These are phyloP conservation scores for Argynnis bischoffii DNA, from an alignment of 2,888 invertebrate genomes.

Conservation along the genomic window DNA sequence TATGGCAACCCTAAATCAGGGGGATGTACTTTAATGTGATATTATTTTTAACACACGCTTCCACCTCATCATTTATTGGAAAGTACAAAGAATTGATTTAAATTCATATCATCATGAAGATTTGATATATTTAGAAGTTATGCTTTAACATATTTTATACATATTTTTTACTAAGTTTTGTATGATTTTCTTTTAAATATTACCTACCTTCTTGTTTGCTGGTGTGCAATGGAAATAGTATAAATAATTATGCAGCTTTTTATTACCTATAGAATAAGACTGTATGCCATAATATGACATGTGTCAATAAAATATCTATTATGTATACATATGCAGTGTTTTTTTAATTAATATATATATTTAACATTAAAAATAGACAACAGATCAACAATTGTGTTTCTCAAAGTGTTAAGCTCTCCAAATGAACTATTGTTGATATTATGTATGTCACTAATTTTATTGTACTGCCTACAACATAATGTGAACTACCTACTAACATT, in stretches of 20 bases:
- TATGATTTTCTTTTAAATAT: constrained; percentile 26
- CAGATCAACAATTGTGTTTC: too few relatives aligned
- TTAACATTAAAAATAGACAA: too few relatives aligned
- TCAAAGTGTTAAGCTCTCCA: too few relatives aligned
- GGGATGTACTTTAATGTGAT: constrained; percentile 32
- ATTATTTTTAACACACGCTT: constrained; percentile 34
- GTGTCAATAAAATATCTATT: constrained; percentile 39
- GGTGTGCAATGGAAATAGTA: constrained; percentile 35
- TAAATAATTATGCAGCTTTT: constrained; percentile 30
- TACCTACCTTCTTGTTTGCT: constrained; percentile 30
- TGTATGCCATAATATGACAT: constrained; percentile 44
- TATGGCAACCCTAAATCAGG: constrained; percentile 12
- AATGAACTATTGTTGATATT: too few relatives aligned
- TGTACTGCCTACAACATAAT: too few relatives aligned
- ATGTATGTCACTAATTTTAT: too few relatives aligned
- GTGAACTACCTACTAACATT: too few relatives aligned
- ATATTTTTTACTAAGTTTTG: constrained; percentile 27
- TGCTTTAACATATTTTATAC: constrained; percentile 33
- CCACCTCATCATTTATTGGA: constrained; percentile 23
- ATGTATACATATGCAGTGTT: constrained; percentile 4
- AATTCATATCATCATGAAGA: constrained; percentile 29
- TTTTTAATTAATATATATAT: neutral
- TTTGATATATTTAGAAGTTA: constrained; percentile 29
- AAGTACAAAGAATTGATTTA: constrained; percentile 41
- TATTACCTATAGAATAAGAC: constrained; percentile 31